phyloP scores from a whole-genome alignment of 2,113 vertebrate genomes.

The Bufo bufo region DNA sequence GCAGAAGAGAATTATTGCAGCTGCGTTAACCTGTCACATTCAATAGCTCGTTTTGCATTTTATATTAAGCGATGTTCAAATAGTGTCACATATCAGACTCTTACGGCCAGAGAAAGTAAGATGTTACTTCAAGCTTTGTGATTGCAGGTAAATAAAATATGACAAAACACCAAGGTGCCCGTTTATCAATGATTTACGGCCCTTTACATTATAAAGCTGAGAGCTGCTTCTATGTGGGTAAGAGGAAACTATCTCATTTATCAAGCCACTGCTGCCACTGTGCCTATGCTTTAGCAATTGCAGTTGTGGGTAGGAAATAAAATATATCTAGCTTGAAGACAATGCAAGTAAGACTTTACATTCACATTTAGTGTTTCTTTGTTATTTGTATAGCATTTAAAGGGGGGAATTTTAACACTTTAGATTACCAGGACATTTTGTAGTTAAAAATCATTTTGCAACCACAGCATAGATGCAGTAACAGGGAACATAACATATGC shows the following conservation, averaged over 20 bases:
- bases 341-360: constrained; percentile 15
- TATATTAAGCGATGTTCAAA: constrained; percentile 58
- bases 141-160: constrained; percentile 60
- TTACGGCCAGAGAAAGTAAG: constrained; percentile 53
- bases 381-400: not conserved
- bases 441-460: not conserved
- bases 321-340: constrained; percentile 17
- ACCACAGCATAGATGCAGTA: too few relatives aligned
- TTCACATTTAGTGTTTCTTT: not conserved
- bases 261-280: constrained; percentile 44
- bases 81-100: constrained; percentile 58
- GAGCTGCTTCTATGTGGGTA: constrained; percentile 52
- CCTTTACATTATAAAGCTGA: constrained; percentile 58
- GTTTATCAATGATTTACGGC: constrained; percentile 60
- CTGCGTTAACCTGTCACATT: constrained; percentile 56
- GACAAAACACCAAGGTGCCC: constrained; percentile 58
- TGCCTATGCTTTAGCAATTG: constrained; percentile 29
- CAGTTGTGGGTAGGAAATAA: constrained; percentile 18
- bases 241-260: constrained; percentile 48
- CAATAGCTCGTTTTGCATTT: constrained; percentile 58
- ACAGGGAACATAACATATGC: too few relatives aligned
- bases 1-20: constrained; percentile 56
- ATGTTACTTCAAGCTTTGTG: constrained; percentile 59
- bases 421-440: not conserved
- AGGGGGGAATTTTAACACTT: not conserved